These are phyloP conservation scores for Solea senegalensis DNA, from an alignment of 2,113 vertebrate genomes.

Conservation along the genomic window DNA sequence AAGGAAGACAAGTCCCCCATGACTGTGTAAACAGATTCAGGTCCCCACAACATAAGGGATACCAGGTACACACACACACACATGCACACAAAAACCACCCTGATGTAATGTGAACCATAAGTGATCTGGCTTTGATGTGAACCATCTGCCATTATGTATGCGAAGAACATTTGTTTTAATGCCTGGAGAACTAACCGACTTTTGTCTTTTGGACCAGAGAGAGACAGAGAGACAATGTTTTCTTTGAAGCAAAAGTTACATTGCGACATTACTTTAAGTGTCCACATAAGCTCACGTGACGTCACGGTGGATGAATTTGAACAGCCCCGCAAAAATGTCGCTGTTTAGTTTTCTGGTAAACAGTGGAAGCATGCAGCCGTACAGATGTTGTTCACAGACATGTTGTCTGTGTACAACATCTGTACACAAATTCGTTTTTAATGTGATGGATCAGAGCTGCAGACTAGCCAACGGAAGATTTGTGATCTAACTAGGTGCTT, in stretches of 20 bases:
- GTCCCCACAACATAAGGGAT: too few species aligned
- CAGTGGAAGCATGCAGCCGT: too few species aligned
- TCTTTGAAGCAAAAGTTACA: conserved; percentile 12
- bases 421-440: too few species aligned
- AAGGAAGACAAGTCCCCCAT: too few species aligned
- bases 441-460: too few species aligned
- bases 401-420: too few species aligned
- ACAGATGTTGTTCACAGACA: too few species aligned
- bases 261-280: neutral
- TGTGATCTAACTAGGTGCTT: too few species aligned
- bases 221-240: conserved; percentile 1
- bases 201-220: conserved; percentile 19
- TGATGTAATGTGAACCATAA: conserved; percentile 1
- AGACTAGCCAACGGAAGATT: too few species aligned
- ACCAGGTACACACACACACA: neutral
- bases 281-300: conserved; percentile 34
- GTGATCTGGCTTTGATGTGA: conserved; percentile 46
- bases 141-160: conserved; percentile 47
- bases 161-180: conserved; percentile 20
- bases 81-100: neutral
- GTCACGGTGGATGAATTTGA: conserved; percentile 9
- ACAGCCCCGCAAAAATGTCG: too few species aligned
- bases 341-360: too few species aligned
- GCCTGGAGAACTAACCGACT: conserved; percentile 23
- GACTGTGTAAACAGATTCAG: too few species aligned